Base-by-base conservation (phyloP, 1,140 invertebrate genomes). In the Conus betulinus region DNA sequence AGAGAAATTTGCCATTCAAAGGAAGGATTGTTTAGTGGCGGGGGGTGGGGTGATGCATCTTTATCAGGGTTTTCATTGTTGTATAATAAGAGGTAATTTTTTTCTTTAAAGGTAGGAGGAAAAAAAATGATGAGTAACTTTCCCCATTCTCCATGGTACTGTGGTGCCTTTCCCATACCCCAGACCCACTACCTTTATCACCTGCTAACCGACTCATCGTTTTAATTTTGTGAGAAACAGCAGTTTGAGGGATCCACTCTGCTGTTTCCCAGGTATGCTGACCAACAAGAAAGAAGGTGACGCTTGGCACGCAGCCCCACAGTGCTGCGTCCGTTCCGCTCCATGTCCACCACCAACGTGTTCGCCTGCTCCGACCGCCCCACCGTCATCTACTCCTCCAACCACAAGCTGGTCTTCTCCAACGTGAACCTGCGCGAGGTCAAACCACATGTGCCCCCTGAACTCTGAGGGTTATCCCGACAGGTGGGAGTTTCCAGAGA, bases 391-490 rank as follows among this genome's bases (percentile, higher is more conserved):
- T 99, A 99, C 96, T 99, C 98, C 13, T 99, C 98, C 13, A 99
- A 99, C 96, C 98, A 99, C 94, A 99, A 99, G 95, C 96, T 99
- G 6, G 98, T 99, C 0, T 99, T 99, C 96, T 99, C 99, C 51
- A 99, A 99, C 96, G 99, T 99, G 3, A 99, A 99, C 95, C 96
- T 99, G 17, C 98, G 98, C 94, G 98, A 99, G 96, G 99, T 99
- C 0, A 98, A n/a, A 98, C 93, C 98, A 99, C 93, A 99, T 99
- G 98, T 99, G 99, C 95, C 98, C 98, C 0, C 95, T 99, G 2
- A 99, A 99, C 95, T 98, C 98, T 0, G 97, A 98, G 93, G 97
- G 98, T 0, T 99, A 99, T 96, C 98, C 98, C 0, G 98, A 99
- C 94, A 98, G 97, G 97, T 97, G 90, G 39, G 39, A 3, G 39